Evolutionary conservation across 2,113 vertebrate genomes (phyloP).

Genomic region (Haplotaxodon microlepis): DNA sequence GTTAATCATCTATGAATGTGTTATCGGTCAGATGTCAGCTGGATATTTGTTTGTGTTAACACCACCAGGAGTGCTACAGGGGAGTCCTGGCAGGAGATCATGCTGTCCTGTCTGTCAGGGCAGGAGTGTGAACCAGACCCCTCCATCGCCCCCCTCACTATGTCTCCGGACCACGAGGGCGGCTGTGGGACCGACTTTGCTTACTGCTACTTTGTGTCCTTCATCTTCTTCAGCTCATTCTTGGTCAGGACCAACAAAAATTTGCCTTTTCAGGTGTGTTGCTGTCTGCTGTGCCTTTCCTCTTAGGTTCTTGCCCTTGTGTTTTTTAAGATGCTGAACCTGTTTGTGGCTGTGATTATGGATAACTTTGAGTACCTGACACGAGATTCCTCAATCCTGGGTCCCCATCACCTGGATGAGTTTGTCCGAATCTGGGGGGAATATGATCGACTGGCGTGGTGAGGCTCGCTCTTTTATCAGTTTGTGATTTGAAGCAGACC

Average conservation of each 20-base stretch:
- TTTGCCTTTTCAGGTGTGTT: background rate
- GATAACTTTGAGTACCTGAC: slow-evolving; percentile 99
- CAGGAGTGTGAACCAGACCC: slow-evolving; percentile 88
- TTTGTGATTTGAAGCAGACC: background rate
- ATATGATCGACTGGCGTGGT: slow-evolving; percentile 95
- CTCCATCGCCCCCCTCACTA: slow-evolving; percentile 67
- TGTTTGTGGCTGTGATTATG: slow-evolving; percentile 99
- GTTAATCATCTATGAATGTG: background rate
- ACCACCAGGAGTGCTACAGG: slow-evolving; percentile 89
- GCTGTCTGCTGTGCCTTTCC: background rate
- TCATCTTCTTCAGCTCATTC: slow-evolving; percentile 99
- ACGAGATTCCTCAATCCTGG: slow-evolving; percentile 94
- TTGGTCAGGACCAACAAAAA: slow-evolving; percentile 76
- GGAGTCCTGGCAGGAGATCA: slow-evolving; percentile 99
- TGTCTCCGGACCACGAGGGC: slow-evolving; percentile 71
- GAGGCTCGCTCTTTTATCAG: background rate
- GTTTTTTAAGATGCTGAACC: slow-evolving; percentile 87
- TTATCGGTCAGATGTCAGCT: background rate
- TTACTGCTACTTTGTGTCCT: slow-evolving; percentile 97
- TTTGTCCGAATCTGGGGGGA: slow-evolving; percentile 98
- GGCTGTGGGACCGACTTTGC: slow-evolving; percentile 93
- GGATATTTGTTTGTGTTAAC: background rate
- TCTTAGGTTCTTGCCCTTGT: background rate
- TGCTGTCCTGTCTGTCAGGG: slow-evolving; percentile 92
- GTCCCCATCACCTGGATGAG: slow-evolving; percentile 96